Evolutionary conservation across 1,140 invertebrate genomes (phyloP).

Genomic region (Gryllus bimaculatus): DNA sequence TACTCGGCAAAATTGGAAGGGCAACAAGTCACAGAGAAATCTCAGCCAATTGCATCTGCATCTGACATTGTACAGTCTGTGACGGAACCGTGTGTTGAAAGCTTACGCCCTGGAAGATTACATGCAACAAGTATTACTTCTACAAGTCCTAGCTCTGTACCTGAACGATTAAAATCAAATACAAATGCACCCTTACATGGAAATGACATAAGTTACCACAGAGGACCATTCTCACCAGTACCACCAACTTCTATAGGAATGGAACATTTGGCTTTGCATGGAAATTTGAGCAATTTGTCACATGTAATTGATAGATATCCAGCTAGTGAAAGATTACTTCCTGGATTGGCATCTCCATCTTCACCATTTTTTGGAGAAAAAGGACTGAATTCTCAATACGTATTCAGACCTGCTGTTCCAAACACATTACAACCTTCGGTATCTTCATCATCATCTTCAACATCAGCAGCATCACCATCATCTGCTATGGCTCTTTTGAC

Average conservation of each 20-base stretch:
- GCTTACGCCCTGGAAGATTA: not conserved
- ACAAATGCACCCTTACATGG: not conserved
- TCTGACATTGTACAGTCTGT: not conserved
- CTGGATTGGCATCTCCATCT: constrained; percentile 34
- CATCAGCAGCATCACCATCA: constrained; percentile 22
- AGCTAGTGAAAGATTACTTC: constrained; percentile 43
- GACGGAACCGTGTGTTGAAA: not conserved
- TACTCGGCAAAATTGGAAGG: no score
- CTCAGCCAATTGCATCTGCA: not conserved
- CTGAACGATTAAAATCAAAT: constrained; percentile 1
- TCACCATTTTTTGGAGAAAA: constrained; percentile 36
- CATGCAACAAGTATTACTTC: not conserved
- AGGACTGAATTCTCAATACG: constrained; percentile 25
- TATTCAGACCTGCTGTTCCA: constrained; percentile 24
- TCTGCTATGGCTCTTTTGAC: constrained; percentile 30
- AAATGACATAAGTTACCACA: constrained; percentile 12
- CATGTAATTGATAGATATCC: constrained; percentile 48
- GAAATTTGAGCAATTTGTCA: constrained; percentile 45
- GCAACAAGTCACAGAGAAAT: not conserved
- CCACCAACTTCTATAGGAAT: constrained; percentile 6
- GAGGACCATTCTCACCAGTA: constrained; percentile 18
- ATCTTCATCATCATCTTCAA: constrained; percentile 23
- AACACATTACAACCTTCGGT: constrained; percentile 20
- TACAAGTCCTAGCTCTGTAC: not conserved
- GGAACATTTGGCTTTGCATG: constrained; percentile 24